A percentile compares a stretch with the other conserved stretches of the same genome.
phyloP scores from a whole-genome alignment of 2,113 vertebrate genomes.

The Megaceryle maxima region DNA sequence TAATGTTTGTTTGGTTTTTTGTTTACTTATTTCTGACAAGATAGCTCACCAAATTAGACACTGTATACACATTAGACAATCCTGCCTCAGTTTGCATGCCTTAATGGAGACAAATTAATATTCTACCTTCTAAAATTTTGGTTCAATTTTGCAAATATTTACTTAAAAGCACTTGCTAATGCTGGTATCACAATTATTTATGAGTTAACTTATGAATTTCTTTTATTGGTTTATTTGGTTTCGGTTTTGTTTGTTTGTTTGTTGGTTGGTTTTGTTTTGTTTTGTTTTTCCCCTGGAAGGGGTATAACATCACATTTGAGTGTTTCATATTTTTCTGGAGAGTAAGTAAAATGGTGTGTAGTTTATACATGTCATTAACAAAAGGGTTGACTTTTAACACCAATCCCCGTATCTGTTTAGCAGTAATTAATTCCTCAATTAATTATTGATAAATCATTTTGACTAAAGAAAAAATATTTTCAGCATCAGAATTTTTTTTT shows the following conservation, averaged over 20 bases:
- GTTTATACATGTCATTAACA: not conserved
- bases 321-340: not conserved
- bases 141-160: not conserved
- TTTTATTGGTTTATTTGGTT: not conserved
- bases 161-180: not conserved
- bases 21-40: not conserved
- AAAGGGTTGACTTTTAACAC: not conserved
- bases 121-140: not conserved
- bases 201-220: not conserved
- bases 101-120: not conserved
- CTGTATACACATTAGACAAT: not conserved
- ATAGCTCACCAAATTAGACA: not conserved
- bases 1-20: not conserved
- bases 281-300: not conserved
- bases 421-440: not conserved
- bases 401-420: not conserved
- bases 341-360: not conserved
- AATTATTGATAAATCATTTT: not conserved
- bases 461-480: not conserved
- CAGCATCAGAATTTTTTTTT: not conserved
- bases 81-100: not conserved
- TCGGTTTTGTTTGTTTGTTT: no score
- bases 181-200: not conserved
- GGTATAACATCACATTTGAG: not conserved
- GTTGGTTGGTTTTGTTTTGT: no score